Conservation (phyloP, 2,797 vertebrate species). For the Poecilia gillii region DNA sequence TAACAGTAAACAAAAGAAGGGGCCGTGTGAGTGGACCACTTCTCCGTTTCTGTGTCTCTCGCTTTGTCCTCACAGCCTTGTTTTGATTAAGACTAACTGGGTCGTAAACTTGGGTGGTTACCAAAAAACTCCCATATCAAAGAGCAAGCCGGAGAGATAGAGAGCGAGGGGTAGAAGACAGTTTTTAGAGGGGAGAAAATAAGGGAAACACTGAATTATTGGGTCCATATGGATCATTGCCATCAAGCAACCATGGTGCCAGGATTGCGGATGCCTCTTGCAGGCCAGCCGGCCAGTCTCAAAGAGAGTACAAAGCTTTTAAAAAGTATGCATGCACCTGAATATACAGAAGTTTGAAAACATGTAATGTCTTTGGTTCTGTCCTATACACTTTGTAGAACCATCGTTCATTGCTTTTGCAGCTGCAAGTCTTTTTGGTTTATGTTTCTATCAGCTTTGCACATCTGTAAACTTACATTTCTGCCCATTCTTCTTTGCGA, state of each 20-base stretch:
- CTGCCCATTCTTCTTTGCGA: background rate
- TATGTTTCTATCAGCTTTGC: too few relatives aligned
- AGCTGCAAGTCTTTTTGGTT: too few relatives aligned
- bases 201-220: slow-evolving; percentile 56
- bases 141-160: slow-evolving; percentile 33
- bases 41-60: slow-evolving; percentile 46
- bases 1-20: slow-evolving; percentile 59
- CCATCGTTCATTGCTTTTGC: too few relatives aligned
- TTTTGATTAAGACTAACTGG: slow-evolving; percentile 76
- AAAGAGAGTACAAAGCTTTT: slow-evolving; percentile 32
- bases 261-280: slow-evolving; percentile 65
- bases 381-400: background rate
- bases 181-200: slow-evolving; percentile 33
- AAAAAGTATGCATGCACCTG: slow-evolving; percentile 1
- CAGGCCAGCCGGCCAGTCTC: slow-evolving; percentile 52
- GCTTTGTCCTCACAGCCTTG: slow-evolving; percentile 60
- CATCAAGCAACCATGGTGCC: slow-evolving; percentile 67
- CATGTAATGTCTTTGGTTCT: background rate
- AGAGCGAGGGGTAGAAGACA: slow-evolving; percentile 27
- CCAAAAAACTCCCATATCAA: slow-evolving; percentile 68
- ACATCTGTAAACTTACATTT: background rate
- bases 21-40: slow-evolving; percentile 51
- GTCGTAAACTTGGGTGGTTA: slow-evolving; percentile 71
- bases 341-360: background rate
- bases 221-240: slow-evolving; percentile 65